Conservation (phyloP, 1,140 invertebrate species). For the Mizuhopecten yessoensis region DNA sequence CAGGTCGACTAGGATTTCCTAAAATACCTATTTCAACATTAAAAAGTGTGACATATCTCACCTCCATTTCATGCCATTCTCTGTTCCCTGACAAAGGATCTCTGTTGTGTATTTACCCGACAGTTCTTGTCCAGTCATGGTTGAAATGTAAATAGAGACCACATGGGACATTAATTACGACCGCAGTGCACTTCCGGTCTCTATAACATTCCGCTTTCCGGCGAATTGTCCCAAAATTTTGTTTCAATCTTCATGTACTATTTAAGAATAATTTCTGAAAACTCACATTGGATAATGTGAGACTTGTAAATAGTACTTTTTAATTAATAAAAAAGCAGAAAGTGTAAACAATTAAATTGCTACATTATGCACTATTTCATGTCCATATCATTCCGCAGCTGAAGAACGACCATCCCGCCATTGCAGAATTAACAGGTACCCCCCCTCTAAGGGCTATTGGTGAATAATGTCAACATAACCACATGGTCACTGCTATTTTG, state of each 20-base stretch:
- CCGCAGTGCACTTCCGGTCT: conserved; percentile 22
- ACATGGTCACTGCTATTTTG: conserved; percentile 64
- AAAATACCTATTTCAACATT: not conserved
- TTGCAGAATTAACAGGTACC: conserved; percentile 40
- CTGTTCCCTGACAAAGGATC: conserved; percentile 13
- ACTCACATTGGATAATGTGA: not conserved
- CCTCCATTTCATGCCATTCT: conserved; percentile 15
- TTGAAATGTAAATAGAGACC: conserved; percentile 51
- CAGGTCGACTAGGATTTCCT: not conserved
- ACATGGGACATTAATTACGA: conserved; percentile 41
- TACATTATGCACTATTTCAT: not conserved
- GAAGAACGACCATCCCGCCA: not conserved
- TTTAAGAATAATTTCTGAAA: not conserved
- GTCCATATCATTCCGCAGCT: conserved; percentile 23
- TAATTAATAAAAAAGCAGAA: no score
- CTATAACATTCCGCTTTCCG: not conserved
- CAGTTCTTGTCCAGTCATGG: conserved; percentile 36
- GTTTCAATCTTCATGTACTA: no score
- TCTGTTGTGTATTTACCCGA: not conserved
- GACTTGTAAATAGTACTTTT: no score
- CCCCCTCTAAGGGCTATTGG: conserved; percentile 73
- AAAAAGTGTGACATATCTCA: not conserved
- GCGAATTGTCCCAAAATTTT: not conserved
- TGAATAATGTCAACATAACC: conserved; percentile 72
- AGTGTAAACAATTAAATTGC: not conserved